Conservation (phyloP, 2,113 vertebrate genomes). For the Lepus americanus region DNA sequence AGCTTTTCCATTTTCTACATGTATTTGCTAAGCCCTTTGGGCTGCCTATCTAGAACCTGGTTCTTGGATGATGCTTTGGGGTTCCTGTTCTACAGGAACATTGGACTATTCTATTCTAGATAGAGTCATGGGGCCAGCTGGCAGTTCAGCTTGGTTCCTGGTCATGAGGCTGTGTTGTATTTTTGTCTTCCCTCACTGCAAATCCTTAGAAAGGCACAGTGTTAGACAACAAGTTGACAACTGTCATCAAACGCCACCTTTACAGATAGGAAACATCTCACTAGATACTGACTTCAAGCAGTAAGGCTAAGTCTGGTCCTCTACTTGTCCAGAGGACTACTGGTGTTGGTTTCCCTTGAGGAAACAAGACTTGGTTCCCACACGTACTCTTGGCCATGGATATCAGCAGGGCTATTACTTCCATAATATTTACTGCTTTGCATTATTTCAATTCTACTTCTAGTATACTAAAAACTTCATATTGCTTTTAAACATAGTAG, state of each 20-base stretch:
- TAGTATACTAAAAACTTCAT: neutral
- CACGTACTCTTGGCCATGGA: neutral
- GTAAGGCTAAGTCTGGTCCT: neutral
- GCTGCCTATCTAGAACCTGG: neutral
- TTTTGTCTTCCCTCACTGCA: neutral
- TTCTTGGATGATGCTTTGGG: neutral
- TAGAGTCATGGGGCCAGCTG: neutral
- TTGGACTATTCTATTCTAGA: neutral
- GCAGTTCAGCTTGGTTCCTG: neutral
- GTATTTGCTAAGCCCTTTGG: neutral
- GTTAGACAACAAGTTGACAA: neutral
- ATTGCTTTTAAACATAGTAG: neutral
- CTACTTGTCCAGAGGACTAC: neutral
- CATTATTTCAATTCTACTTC: conserved; percentile 15
- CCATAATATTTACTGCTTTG: neutral
- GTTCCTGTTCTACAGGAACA: neutral
- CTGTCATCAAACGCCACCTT: neutral
- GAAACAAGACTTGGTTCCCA: neutral
- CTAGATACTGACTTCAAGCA: neutral
- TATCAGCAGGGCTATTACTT: neutral
- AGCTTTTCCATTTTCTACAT: neutral
- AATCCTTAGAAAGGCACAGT: neutral
- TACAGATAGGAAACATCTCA: neutral
- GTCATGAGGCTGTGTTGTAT: neutral
- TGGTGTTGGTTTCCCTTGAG: neutral